These are phyloP conservation scores for Buteo buteo DNA, from an alignment of 2,113 vertebrate species.

Conservation along the genomic window DNA sequence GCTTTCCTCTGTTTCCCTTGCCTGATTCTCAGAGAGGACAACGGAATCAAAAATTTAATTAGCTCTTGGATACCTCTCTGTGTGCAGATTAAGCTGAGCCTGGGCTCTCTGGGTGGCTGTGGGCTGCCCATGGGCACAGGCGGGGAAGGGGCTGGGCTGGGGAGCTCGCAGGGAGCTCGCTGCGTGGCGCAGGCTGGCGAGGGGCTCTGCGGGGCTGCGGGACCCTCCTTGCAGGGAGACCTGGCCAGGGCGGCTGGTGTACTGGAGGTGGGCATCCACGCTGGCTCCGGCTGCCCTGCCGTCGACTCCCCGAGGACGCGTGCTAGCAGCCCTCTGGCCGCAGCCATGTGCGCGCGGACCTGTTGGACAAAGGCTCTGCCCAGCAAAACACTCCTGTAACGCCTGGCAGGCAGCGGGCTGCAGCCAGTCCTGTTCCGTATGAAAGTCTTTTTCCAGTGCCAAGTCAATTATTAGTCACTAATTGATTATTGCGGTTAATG, in stretches of 20 bases:
- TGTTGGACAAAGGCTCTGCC: neutral
- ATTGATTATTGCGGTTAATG: neutral
- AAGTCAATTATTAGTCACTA: neutral
- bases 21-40: neutral
- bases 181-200: accelerated
- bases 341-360: accelerated
- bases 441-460: neutral
- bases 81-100: neutral
- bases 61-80: neutral
- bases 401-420: neutral
- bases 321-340: accelerated
- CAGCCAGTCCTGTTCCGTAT: accelerated
- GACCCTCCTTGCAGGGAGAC: neutral
- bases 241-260: too few species aligned
- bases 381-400: accelerated
- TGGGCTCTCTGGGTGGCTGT: too few species aligned
- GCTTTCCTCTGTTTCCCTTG: neutral
- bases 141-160: accelerated
- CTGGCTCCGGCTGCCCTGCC: too few species aligned
- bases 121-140: neutral
- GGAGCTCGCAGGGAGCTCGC: neutral
- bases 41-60: neutral
- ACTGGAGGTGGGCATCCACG: neutral
- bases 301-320: accelerated
- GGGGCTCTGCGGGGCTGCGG: neutral